Conservation (phyloP, 1,140 invertebrate genomes). For the Drosophila novamexicana region DNA sequence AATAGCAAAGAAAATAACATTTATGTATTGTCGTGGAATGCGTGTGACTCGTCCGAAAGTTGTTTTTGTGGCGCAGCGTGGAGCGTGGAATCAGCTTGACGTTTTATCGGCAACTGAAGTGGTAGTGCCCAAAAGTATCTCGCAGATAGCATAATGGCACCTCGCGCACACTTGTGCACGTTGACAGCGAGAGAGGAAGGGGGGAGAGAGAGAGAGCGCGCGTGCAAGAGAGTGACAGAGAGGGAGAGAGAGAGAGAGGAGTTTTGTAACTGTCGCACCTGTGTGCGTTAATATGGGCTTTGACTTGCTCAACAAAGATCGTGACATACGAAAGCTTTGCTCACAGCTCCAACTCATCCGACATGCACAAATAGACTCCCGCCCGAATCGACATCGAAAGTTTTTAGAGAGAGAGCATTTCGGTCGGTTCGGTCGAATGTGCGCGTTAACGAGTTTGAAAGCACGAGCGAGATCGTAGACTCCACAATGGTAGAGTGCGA, state of each 20-base stretch:
- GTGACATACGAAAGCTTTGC: constrained; percentile 11
- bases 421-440: constrained; percentile 42
- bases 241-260: constrained; percentile 11
- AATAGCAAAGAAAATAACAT: constrained; percentile 56
- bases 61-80: constrained; percentile 40
- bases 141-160: constrained; percentile 43
- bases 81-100: constrained; percentile 62
- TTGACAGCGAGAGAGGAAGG: background rate
- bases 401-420: constrained; percentile 20
- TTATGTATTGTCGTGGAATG: constrained; percentile 48
- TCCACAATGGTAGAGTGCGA: background rate
- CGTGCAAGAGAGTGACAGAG: background rate
- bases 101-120: constrained; percentile 79
- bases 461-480: background rate
- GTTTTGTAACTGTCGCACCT: constrained; percentile 34
- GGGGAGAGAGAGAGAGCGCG: background rate
- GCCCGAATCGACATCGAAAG: constrained; percentile 1
- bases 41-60: constrained; percentile 66
- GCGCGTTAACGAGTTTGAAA: background rate
- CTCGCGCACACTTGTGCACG: constrained; percentile 7
- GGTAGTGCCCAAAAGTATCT: constrained; percentile 55
- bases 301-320: constrained; percentile 14
- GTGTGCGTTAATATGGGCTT: constrained; percentile 2
- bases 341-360: constrained; percentile 8
- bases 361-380: constrained; percentile 11